Evolutionary conservation across 1,140 invertebrate genomes (phyloP).

Genomic region (Bombus impatiens): DNA sequence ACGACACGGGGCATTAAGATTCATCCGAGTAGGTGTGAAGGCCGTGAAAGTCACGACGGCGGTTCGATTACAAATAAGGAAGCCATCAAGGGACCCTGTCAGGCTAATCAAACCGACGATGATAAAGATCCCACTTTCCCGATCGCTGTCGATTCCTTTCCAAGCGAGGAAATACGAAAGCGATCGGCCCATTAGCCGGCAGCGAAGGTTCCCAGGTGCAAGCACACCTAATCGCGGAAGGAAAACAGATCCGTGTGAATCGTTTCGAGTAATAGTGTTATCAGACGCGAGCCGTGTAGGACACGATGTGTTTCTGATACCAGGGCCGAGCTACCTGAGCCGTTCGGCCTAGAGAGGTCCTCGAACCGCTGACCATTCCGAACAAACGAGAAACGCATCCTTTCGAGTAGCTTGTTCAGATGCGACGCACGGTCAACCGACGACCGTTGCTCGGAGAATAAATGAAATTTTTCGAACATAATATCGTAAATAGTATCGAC

Average conservation of each 20-base stretch:
- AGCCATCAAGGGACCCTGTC: slow-evolving; percentile 51
- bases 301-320: slow-evolving; percentile 80
- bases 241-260: slow-evolving; percentile 63
- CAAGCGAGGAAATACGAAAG: neutral
- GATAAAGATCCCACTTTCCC: neutral
- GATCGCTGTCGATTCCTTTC: neutral
- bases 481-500: neutral
- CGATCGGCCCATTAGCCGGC: neutral
- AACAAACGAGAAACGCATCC: slow-evolving; percentile 42
- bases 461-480: neutral
- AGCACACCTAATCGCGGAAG: slow-evolving; percentile 50
- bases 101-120: slow-evolving; percentile 19
- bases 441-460: neutral
- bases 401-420: neutral
- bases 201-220: slow-evolving; percentile 19
- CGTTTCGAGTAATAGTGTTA: slow-evolving; percentile 76
- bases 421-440: neutral
- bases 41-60: slow-evolving; percentile 1
- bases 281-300: slow-evolving; percentile 75
- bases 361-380: slow-evolving; percentile 47
- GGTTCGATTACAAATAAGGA: slow-evolving; percentile 46
- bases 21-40: slow-evolving; percentile 34
- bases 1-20: slow-evolving; percentile 20
- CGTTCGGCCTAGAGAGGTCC: slow-evolving; percentile 52
- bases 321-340: slow-evolving; percentile 69